phyloP scores from a whole-genome alignment of 2,888 invertebrate species.

The Actias luna region DNA sequence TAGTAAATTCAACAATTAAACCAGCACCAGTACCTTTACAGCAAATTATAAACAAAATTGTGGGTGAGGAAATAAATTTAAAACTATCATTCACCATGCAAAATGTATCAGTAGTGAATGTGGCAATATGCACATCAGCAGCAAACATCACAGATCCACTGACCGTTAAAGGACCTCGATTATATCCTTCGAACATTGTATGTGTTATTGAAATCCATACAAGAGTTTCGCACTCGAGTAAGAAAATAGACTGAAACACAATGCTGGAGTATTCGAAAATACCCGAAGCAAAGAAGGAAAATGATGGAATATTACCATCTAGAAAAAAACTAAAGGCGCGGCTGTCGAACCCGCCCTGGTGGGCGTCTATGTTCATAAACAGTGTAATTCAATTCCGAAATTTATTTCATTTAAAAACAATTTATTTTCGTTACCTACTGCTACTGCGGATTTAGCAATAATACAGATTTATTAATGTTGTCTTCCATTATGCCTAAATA shows the following conservation, averaged over 20 bases:
- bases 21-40: constrained; percentile 7
- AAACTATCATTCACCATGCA: constrained; percentile 25
- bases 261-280: constrained; percentile 59
- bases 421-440: neutral
- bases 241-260: constrained; percentile 55
- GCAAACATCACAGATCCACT: constrained; percentile 55
- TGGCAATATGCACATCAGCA: constrained; percentile 42
- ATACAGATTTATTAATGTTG: neutral
- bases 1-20: constrained; percentile 19
- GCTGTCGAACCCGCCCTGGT: constrained; percentile 70
- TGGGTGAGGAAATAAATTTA: neutral
- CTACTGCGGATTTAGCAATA: no score
- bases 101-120: constrained; percentile 36
- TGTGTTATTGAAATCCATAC: constrained; percentile 64
- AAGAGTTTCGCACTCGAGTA: constrained; percentile 42
- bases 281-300: constrained; percentile 53
- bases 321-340: constrained; percentile 57
- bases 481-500: no score
- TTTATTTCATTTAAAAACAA: neutral
- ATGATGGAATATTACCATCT: constrained; percentile 44
- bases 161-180: constrained; percentile 48
- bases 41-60: constrained; percentile 9
- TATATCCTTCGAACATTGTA: constrained; percentile 47
- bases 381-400: constrained; percentile 33
- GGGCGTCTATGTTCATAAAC: constrained; percentile 68